A percentile compares a stretch with the other conserved stretches of the same genome.
phyloP scores from a whole-genome alignment of 2,888 invertebrate genomes.

The Yponomeuta cagnagella region DNA sequence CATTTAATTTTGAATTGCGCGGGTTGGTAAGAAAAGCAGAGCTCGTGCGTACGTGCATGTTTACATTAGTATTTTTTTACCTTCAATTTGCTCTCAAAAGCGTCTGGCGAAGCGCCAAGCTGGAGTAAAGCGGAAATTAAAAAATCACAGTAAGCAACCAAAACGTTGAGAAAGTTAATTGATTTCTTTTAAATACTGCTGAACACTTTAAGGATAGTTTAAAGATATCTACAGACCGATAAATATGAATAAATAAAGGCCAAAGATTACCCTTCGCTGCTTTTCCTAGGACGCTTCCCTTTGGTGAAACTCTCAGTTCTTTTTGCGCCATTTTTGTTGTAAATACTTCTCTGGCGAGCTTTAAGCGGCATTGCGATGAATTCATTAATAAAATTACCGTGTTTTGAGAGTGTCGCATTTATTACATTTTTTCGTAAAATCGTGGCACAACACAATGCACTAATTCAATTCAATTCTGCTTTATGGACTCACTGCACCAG shows the following conservation, averaged over 20 bases:
- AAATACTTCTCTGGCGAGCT: conserved; percentile 62
- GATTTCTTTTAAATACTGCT: background rate
- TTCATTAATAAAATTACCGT: background rate
- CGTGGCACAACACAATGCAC: background rate
- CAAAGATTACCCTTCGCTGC: conserved; percentile 49
- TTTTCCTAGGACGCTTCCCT: conserved; percentile 48
- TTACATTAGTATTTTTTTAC: conserved; percentile 29
- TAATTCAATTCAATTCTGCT: too few species aligned
- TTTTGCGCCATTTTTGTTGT: conserved; percentile 64
- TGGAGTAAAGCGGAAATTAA: conserved; percentile 23
- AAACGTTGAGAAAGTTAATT: background rate
- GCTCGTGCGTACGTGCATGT: background rate
- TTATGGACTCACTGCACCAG: too few species aligned
- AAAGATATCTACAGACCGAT: background rate
- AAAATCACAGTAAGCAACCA: background rate
- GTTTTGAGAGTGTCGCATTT: background rate
- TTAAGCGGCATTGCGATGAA: conserved; percentile 53
- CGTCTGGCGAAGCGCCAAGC: conserved; percentile 45
- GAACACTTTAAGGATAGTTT: background rate
- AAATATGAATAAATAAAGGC: too few species aligned
- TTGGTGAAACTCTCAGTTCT: conserved; percentile 54
- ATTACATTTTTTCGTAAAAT: background rate
- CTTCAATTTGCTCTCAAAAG: conserved; percentile 33
- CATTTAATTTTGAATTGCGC: too few species aligned
- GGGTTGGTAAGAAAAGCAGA: background rate